Base-by-base conservation (phyloP, 2,797 vertebrate species). In the Oreochromis mossambicus region DNA sequence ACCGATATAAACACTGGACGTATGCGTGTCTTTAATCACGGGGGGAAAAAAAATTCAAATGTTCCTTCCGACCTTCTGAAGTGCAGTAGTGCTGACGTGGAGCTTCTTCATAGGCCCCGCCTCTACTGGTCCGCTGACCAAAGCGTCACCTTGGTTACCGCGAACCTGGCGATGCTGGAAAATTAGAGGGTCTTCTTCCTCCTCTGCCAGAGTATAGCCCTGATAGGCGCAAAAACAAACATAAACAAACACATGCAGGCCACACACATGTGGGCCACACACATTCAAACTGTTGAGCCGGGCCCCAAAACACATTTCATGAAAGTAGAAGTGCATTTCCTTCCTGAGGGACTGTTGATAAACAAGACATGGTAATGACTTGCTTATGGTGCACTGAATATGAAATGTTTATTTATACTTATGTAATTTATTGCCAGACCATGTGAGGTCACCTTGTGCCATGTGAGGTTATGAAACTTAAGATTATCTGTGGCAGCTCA, bases 71-170 rank as follows among this genome's bases (percentile, higher is more conserved):
- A 98, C 98, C 98, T 99, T 99, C 93, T 99, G 99, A 54, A 99
- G 95, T 63, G 99, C 99, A 19, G 98, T 99, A 38, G 99, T 99
- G 97, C 99, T 99, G 94, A 99, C 98, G 0, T 99, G 98, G 7
- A 99, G 93, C 87, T 99, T 99, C 95, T 99, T 99, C 98, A 99
- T 99, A 4, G 99, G 98, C 12, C 98, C 98, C 0, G 98, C 96
- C 88, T 99, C 98, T 58, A 98, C 97, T 0, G 98, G 98, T 24
- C 98, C 98, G 36, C 97, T 97, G 82, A 97, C 96, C 87, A 98
- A 91, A 0, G 97, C 84, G 68, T 99, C 98, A 3, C 98, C 97
- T 88, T 98, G 96, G 95, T 96, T 97, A 79, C 97, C 96, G 63
- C 98, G 98, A 84, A 97, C 83, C 89, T 98, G 97, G 7, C 98